phyloP scores from a whole-genome alignment of 2,888 invertebrate genomes.

The Boloria selene region DNA sequence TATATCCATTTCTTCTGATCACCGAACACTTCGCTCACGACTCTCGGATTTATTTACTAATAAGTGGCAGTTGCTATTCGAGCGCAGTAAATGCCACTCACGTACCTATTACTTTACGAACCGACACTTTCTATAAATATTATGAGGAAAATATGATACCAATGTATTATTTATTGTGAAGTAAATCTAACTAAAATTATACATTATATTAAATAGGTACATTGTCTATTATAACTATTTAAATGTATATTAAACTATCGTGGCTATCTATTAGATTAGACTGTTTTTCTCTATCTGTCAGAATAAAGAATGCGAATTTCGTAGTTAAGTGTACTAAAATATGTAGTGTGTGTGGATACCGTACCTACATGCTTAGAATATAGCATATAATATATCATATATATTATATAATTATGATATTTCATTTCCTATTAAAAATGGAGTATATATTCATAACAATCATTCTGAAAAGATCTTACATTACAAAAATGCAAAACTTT shows the following conservation, averaged over 20 bases:
- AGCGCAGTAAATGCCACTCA: constrained; percentile 10
- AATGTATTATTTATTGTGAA: constrained; percentile 1
- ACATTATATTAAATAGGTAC: no score
- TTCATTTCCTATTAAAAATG: not conserved
- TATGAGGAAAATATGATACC: constrained; percentile 15
- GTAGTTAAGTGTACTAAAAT: no score
- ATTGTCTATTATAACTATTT: no score
- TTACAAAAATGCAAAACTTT: constrained; percentile 9
- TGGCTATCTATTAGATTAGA: no score
- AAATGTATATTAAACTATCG: no score
- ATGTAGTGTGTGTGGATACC: no score
- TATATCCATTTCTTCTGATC: constrained; percentile 1
- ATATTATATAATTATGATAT: not conserved
- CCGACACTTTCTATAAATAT: constrained; percentile 3
- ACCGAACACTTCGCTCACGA: constrained; percentile 10
- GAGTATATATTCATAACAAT: not conserved
- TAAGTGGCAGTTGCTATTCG: not conserved
- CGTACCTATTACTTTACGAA: constrained; percentile 5
- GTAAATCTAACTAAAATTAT: no score
- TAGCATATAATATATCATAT: no score
- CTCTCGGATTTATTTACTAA: not conserved
- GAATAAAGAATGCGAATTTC: no score
- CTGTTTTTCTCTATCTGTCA: no score
- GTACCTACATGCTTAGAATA: no score
- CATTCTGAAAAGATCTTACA: constrained; percentile 4